Evolutionary conservation across 2,113 vertebrate species (phyloP), one percentile per base, ranked within the genome.

Genomic region (Octodon degus): DNA sequence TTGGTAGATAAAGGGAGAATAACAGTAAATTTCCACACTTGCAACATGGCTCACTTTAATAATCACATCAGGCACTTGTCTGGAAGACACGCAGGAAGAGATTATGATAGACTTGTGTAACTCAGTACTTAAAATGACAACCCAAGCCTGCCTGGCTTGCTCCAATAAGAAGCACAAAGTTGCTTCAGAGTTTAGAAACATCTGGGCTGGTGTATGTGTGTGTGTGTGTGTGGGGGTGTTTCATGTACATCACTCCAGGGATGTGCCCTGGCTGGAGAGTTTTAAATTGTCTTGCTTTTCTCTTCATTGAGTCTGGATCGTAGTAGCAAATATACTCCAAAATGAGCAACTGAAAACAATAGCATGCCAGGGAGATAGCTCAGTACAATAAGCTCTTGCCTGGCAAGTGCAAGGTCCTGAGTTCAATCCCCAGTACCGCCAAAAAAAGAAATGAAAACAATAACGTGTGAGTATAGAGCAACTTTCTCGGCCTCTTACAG

Each of bases 1-100:
- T 80, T 95, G 63, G 72, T 50, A 86, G 20, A 7, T 37, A 25
- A 50, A 60, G 55, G 43, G 95, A 89, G 37, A 55, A 93, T 81
- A 91, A 79, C 47, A 84, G 37, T 90, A 79, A 68, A 90, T 76
- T 55, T 68, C 88, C 93, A 70, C 37, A 82, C 97, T 77, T 95
- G 62, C 55, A 83, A 89, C 22, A 68, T 30, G 58, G 27, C 68
- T 77, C 87, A 7, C 87, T 95, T 90, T 92, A 82, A 82, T 83
- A 72, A 93, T 93, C 63, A 76, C 40, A 30, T 83, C 60, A 84
- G 67, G 47, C 72, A 95, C 67, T 81, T 95, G 74, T 85, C 87
- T 96, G 55, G 88, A 96, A 97, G 68, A 86, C 24, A 32, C 72
- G 74, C 90, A 96, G 65, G 96, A 95, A 96, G 80, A 97, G 43